These are phyloP conservation scores for Willowsia nigromaculata DNA, from an alignment of 2,888 invertebrate genomes.

Conservation along the genomic window DNA sequence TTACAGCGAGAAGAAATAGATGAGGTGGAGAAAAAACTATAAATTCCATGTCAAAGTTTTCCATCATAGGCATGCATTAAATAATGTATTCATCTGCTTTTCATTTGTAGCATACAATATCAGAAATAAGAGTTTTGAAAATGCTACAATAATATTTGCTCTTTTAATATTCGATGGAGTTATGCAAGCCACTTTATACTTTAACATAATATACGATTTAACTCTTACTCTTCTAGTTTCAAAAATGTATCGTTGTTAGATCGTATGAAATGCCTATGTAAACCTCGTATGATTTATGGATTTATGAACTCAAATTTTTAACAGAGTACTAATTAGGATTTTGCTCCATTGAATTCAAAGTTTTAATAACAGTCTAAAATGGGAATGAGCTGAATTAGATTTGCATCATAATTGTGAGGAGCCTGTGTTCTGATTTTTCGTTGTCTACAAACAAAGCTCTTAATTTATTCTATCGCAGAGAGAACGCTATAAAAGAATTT, in stretches of 20 bases:
- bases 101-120: too few relatives aligned
- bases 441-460: background rate
- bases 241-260: too few relatives aligned
- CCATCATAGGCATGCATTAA: background rate
- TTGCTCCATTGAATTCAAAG: constrained; percentile 10
- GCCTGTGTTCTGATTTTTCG: background rate
- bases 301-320: background rate
- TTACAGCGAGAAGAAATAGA: background rate
- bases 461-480: background rate
- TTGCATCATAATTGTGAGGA: constrained; percentile 14
- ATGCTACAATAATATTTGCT: too few relatives aligned
- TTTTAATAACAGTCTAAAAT: constrained; percentile 10
- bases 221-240: too few relatives aligned
- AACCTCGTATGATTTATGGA: too few relatives aligned
- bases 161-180: too few relatives aligned
- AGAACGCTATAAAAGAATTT: background rate
- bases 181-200: too few relatives aligned
- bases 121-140: too few relatives aligned
- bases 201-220: too few relatives aligned
- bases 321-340: background rate
- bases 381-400: constrained; percentile 26
- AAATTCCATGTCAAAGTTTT: background rate
- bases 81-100: background rate
- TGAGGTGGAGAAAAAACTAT: background rate
- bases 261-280: too few relatives aligned